Conservation (phyloP, 2,888 invertebrate genomes). For the Aplocera efformata region DNA sequence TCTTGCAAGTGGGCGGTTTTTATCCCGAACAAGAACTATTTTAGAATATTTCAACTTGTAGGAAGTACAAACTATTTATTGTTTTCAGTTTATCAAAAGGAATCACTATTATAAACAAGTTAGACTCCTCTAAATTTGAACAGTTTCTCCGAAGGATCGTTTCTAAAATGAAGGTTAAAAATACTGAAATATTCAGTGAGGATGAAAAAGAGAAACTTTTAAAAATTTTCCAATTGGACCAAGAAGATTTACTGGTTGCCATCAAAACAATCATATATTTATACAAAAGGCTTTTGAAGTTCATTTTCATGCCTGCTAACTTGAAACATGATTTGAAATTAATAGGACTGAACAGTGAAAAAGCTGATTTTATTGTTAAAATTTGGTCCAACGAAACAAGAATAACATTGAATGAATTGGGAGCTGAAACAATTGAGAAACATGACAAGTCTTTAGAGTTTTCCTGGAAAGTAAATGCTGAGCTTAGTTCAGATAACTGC, state of each 20-base stretch:
- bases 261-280: constrained; percentile 63
- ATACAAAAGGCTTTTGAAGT: constrained; percentile 60
- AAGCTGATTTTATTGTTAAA: constrained; percentile 59
- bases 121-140: constrained; percentile 64
- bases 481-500: constrained; percentile 63
- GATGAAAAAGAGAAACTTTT: constrained; percentile 60
- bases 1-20: too few relatives aligned
- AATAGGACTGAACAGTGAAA: constrained; percentile 55
- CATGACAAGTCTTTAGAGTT: constrained; percentile 44
- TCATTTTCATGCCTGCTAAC: constrained; percentile 65
- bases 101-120: constrained; percentile 49
- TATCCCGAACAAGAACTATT: too few relatives aligned
- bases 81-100: constrained; percentile 48
- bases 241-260: constrained; percentile 49
- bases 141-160: constrained; percentile 63
- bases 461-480: constrained; percentile 66
- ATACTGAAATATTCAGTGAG: constrained; percentile 60
- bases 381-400: constrained; percentile 66
- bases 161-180: constrained; percentile 53
- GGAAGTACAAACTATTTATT: neutral
- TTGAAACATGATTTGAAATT: constrained; percentile 55
- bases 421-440: constrained; percentile 38
- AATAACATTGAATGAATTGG: constrained; percentile 54
- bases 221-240: constrained; percentile 58
- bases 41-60: too few relatives aligned